A percentile compares a stretch with the other conserved stretches of the same genome.
phyloP scores from a whole-genome alignment of 1,140 invertebrate species.

The Panagrolaimus sp. region DNA sequence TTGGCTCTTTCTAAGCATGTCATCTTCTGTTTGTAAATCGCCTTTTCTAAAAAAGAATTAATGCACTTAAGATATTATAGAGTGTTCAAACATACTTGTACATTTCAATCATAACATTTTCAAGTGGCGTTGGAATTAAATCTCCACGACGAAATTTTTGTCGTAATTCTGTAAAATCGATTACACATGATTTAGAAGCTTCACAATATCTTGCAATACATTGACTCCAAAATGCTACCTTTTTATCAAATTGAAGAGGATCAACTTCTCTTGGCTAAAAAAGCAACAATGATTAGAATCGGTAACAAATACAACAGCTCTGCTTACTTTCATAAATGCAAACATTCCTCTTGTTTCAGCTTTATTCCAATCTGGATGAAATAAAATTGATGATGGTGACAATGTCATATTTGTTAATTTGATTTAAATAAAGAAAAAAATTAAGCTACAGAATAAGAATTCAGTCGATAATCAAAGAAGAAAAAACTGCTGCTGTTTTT shows the following conservation, averaged over 20 bases:
- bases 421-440: no score
- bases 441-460: no score
- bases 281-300: not conserved
- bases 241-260: not conserved
- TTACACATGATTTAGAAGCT: not conserved
- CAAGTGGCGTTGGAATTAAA: conserved; percentile 41
- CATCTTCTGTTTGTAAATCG: conserved; percentile 26
- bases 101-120: conserved; percentile 41
- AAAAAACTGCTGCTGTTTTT: no score
- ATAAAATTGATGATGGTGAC: no score
- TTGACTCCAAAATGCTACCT: not conserved
- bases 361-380: no score
- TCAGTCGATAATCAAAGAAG: no score
- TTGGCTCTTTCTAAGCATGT: conserved; percentile 28
- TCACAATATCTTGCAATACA: not conserved
- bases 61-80: conserved; percentile 15
- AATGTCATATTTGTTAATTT: no score
- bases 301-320: no score
- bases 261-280: conserved; percentile 6
- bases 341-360: no score
- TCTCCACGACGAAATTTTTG: conserved; percentile 45
- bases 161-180: conserved; percentile 36
- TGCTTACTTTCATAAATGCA: no score
- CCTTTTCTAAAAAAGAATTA: conserved; percentile 33
- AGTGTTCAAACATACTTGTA: conserved; percentile 31